Evolutionary conservation across 92 coral and sea anemone genomes (phyloP).

Genomic region (Phenganax subtilis): DNA sequence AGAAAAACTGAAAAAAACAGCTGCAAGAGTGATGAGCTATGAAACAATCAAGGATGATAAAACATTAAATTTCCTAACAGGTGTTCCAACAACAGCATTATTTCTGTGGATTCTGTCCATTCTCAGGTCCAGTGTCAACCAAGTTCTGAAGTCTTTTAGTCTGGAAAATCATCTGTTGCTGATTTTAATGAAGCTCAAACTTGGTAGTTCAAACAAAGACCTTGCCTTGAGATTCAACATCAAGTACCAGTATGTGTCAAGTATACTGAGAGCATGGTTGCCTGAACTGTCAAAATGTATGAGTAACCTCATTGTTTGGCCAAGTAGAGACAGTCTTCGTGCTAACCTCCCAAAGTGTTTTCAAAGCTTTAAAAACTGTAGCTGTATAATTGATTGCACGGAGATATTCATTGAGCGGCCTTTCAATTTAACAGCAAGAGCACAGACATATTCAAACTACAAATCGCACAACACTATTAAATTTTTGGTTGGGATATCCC

Average conservation of each 20-base stretch:
- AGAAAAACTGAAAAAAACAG: no score
- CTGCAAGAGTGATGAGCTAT: no score
- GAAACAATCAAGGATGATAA: no score
- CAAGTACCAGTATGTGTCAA: conserved; percentile 14
- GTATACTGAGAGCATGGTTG: conserved; percentile 1
- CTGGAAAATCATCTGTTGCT: no score
- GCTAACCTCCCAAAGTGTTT: conserved; percentile 22
- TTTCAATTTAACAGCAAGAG: conserved; percentile 35
- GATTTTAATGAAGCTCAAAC: conserved; percentile 20
- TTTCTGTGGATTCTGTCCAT: no score
- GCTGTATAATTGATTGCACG: conserved; percentile 46
- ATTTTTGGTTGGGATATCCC: conserved; percentile 33
- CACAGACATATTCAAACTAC: conserved; percentile 39
- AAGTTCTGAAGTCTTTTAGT: no score
- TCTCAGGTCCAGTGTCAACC: no score
- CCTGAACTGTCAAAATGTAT: not conserved
- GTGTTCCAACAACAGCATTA: no score
- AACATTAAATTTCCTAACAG: no score
- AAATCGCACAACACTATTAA: conserved; percentile 46
- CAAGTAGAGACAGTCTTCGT: not conserved
- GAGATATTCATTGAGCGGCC: conserved; percentile 48
- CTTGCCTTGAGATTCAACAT: conserved; percentile 44
- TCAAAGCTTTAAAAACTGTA: conserved; percentile 19
- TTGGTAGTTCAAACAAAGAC: conserved; percentile 47
- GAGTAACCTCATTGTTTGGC: no score